Base-by-base conservation (phyloP, 2,113 vertebrate genomes). In the Elephantulus edwardii region DNA sequence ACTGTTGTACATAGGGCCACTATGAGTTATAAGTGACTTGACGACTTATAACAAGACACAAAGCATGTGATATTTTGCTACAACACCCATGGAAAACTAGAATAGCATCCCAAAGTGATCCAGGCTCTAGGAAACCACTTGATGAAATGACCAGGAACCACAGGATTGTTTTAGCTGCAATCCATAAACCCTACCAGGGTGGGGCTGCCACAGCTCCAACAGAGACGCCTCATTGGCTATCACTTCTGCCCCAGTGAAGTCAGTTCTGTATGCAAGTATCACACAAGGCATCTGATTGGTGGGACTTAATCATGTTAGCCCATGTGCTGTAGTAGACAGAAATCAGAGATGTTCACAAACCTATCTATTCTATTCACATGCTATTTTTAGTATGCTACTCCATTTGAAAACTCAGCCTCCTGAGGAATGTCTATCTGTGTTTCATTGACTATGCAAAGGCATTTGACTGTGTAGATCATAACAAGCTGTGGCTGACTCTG, bases 361-460 rank as follows among this genome's bases (percentile, higher is more conserved):
- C 5, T 30, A 33, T 68, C 17, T 42, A 13, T 12, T 46, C n/a
- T 78, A 78, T 42, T 54, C 52, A 24, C 35, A 58, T 6, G 42
- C 35, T 60, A 74, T 86, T 95, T 88, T 79, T 33, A 79, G 24
- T 60, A 77, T 64, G 28, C 30, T 50, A 35, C 54, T 81, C 38
- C 40, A 81, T 62, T 77, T 83, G n/a, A n/a, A n/a, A n/a, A n/a
- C n/a, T n/a, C n/a, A n/a, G n/a, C n/a, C n/a, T n/a, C n/a, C n/a
- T n/a, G n/a, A n/a, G n/a, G n/a, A n/a, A n/a, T n/a, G n/a, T n/a
- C n/a, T n/a, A n/a, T n/a, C n/a, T n/a, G n/a, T n/a, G n/a, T n/a
- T n/a, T n/a, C n/a, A n/a, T n/a, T n/a, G n/a, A n/a, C n/a, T n/a
- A n/a, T n/a, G n/a, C n/a, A n/a, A n/a, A n/a, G n/a, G n/a, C n/a